Evolutionary conservation across 1,140 invertebrate species (phyloP), one percentile per base, ranked within the genome.

Genomic region (Sycophila sp.): DNA sequence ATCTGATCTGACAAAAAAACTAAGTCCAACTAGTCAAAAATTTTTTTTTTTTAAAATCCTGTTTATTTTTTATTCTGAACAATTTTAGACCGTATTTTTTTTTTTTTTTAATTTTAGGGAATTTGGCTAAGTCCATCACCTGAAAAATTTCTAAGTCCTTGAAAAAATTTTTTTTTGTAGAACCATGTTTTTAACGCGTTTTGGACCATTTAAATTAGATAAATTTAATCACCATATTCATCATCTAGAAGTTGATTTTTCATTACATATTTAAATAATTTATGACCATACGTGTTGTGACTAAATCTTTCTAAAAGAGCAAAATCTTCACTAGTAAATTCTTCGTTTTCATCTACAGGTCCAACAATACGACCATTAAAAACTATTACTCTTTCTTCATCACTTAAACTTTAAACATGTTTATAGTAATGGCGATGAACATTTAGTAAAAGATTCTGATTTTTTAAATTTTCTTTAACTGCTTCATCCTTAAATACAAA

Each of bases 361-460:
- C 97, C 98, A 65, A 98, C 88, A 13, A 98, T 87, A 59, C 94
- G 89, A n/a, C 97, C 97, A 87, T 99, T 99, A 51, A 92, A 92
- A 15, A 98, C 87, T 8, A 99, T 83, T 5, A 91, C 92, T 73
- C 90, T 87, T 55, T 86, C 83, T 7, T 92, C 90, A 30, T 76
- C 67, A 36, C 81, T 75, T 24, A 91, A 77, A 40, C 84, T 81
- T 15, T 92, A 75, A n/a, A 88, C 82, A 42, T 81, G 81, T 63
- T 87, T 83, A 8, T 77, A 79, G 74, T 90, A 92, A 22, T 82
- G 63, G 56, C 77, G 74, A 71, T 92, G 88, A 8, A 87, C 74
- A 59, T 86, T 78, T 2, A 90, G 76, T 42, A 87, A 84, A n/a
- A 86, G 73, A 13, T 78, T 76, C 73, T 83, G 74, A n/a, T 77